Conservation (phyloP, 2,888 invertebrate species). For the Nephrocerus scutellatus region DNA sequence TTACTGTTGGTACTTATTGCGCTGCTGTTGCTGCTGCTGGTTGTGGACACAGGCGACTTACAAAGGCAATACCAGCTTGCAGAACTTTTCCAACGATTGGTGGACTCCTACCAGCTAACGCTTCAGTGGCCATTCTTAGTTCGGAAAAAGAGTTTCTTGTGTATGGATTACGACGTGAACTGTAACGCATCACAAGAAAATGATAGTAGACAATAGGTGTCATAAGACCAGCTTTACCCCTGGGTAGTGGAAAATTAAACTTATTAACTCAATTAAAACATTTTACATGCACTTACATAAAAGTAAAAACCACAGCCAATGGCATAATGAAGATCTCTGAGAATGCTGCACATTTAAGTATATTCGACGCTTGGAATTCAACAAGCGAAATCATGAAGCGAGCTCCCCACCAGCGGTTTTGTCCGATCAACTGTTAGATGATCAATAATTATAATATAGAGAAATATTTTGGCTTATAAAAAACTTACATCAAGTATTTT, state of each 20-base stretch:
- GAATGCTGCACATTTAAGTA: conserved; percentile 83
- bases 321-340: conserved; percentile 92
- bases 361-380: conserved; percentile 83
- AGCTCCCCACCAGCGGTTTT: conserved; percentile 84
- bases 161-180: conserved; percentile 92
- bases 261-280: conserved; percentile 4
- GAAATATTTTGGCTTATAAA: conserved; percentile 21
- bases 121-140: conserved; percentile 66
- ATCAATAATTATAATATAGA: conserved; percentile 7
- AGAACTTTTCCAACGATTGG: conserved; percentile 56
- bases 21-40: conserved; percentile 34
- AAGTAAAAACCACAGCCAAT: conserved; percentile 67
- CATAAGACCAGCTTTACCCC: conserved; percentile 82
- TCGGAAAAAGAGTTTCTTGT: conserved; percentile 90
- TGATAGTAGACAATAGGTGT: conserved; percentile 96
- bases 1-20: conserved; percentile 26
- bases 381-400: conserved; percentile 79
- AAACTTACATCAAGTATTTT: conserved; percentile 88
- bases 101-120: conserved; percentile 66
- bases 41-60: conserved; percentile 72
- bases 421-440: conserved; percentile 69
- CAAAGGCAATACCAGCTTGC: conserved; percentile 58
- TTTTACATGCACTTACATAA: conserved; percentile 63
- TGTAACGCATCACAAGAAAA: conserved; percentile 85
- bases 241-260: conserved; percentile 47